Evolutionary conservation across 2,888 invertebrate genomes (phyloP), one percentile per base, ranked within the genome.

Genomic region (Epinotia ramella): DNA sequence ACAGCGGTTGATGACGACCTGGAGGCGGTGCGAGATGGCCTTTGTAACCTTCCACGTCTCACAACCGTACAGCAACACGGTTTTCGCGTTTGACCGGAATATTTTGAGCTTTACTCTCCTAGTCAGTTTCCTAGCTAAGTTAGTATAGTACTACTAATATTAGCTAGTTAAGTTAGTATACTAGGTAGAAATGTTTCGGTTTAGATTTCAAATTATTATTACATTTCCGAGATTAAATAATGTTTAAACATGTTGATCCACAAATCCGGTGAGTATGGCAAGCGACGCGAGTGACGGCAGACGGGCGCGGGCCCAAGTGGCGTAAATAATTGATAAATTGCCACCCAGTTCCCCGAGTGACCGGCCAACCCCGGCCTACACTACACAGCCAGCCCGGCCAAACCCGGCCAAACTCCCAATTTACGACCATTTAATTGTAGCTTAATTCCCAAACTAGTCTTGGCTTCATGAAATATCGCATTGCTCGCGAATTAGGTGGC

Each of bases 281-380:
- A 70, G 73, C 73, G 67, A 67, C 53, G 56, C 74, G 70, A 70
- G 89, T 88, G 88, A 84, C 87, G 85, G 83, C 88, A 86, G 88
- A 83, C 88, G 84, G 79, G 84, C 83, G 84, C 83, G 80, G 87
- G 87, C 85, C 89, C 91, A 87, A 90, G 91, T 87, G 92, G 89
- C 93, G 94, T 93, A 94, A 94, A 94, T 94, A 95, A 95, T 94
- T 94, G 95, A 95, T 94, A 94, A 94, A 95, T 94, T 91, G 94
- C 94, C 91, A 82, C 89, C 87, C 87, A 88, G 88, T 88, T 89
- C 91, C 92, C 92, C 85, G 87, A 91, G 92, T 91, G 91, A 91
- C 92, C 86, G 68, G 62, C 63, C 66, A 49, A 60, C 73, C 86
- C 84, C 79, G 78, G 63, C 77, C 82, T 83, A 87, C 91, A 86